A percentile compares a stretch with the other conserved stretches of the same genome.
Evolutionary conservation across 1,140 invertebrate genomes (phyloP).

Genomic region (Brachionus rubens): DNA sequence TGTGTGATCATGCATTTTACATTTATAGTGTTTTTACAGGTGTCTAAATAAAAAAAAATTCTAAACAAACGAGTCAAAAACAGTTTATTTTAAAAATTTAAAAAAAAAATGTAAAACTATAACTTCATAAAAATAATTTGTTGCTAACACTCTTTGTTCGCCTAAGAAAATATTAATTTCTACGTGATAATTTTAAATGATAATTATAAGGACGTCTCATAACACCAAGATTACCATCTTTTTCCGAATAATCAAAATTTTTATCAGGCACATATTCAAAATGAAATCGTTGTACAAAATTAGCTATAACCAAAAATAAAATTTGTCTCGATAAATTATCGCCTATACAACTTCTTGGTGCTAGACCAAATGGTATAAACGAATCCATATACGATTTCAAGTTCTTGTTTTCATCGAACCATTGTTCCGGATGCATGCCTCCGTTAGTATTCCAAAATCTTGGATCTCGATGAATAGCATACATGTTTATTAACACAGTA

Average conservation of each 20-base stretch:
- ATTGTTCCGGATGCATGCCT: background rate
- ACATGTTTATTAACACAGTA: slow-evolving; percentile 27
- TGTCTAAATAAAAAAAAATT: no score
- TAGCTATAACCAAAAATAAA: slow-evolving; percentile 8
- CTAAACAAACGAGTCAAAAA: no score
- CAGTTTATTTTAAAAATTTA: no score
- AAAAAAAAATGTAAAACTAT: no score
- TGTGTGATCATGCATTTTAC: no score
- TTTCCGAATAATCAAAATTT: slow-evolving; percentile 12
- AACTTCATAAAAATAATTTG: no score
- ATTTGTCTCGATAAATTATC: slow-evolving; percentile 41
- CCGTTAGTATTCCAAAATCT: background rate
- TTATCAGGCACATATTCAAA: slow-evolving; percentile 15
- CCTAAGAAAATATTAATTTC: background rate
- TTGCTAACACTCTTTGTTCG: no score
- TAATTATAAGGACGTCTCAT: slow-evolving; percentile 27
- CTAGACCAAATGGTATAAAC: slow-evolving; percentile 36
- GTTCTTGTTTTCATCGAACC: slow-evolving; percentile 43
- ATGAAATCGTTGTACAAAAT: slow-evolving; percentile 36
- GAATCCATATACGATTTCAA: slow-evolving; percentile 20
- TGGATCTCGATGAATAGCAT: slow-evolving; percentile 24
- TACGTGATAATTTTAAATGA: slow-evolving; percentile 14
- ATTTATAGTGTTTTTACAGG: no score
- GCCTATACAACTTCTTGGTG: slow-evolving; percentile 31
- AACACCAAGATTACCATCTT: slow-evolving; percentile 15